Percentiles rank a stretch among this genome's conserved stretches.
These are phyloP conservation scores for Apostichopus californicus DNA, from an alignment of 35 echinoderm and acorn worm genomes.

Conservation along the genomic window DNA sequence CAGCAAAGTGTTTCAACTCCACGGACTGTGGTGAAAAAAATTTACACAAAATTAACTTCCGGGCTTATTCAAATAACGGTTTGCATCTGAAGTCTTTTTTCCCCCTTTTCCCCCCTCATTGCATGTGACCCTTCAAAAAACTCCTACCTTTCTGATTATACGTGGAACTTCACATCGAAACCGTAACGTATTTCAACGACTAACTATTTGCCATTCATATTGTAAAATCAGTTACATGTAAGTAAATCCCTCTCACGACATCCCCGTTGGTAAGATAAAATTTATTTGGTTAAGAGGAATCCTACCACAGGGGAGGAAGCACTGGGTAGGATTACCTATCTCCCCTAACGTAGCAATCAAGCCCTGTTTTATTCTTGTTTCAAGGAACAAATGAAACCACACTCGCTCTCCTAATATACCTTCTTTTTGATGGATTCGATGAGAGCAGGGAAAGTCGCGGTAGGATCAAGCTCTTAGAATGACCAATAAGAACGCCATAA, in stretches of 20 bases:
- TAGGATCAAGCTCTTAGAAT: not conserved
- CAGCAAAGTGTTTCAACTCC: no score
- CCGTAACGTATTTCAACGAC: not conserved
- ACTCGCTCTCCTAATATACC: not conserved
- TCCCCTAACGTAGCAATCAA: not conserved
- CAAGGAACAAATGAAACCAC: conserved; percentile 3
- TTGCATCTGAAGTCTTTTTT: not conserved
- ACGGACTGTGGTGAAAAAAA: no score
- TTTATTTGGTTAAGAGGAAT: conserved; percentile 4
- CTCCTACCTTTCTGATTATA: not conserved
- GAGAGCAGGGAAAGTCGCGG: not conserved
- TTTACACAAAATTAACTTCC: no score
- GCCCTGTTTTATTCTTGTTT: not conserved
- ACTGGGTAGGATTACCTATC: not conserved
- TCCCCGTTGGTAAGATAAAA: not conserved
- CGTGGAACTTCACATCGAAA: not conserved
- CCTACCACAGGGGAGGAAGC: not conserved
- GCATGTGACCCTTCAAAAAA: not conserved
- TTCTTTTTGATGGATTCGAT: not conserved
- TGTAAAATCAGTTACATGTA: not conserved
- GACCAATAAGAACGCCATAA: not conserved
- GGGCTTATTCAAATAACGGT: no score
- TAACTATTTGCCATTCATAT: not conserved
- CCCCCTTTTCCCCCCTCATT: not conserved
- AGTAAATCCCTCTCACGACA: not conserved